Evolutionary conservation across 2,888 invertebrate genomes (phyloP).

Genomic region (Antheraea yamamai): DNA sequence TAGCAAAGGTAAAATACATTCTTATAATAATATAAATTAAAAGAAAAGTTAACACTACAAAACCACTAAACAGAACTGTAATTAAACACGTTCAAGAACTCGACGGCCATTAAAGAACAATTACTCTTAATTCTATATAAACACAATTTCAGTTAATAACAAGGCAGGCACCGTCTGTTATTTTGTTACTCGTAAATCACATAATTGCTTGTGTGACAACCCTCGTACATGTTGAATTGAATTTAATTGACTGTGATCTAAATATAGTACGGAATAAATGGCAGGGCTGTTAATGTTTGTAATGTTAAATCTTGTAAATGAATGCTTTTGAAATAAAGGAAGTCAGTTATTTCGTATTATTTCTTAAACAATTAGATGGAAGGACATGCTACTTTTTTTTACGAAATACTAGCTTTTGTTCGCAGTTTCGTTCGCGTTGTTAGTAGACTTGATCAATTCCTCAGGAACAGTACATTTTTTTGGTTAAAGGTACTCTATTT

Average conservation of each 20-base stretch:
- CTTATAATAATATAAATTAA: neutral
- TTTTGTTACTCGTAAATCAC: constrained; percentile 61
- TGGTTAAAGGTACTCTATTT: too few relatives aligned
- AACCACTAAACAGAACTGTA: constrained; percentile 34
- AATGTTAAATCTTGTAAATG: constrained; percentile 9
- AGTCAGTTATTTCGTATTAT: neutral
- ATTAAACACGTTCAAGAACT: constrained; percentile 45
- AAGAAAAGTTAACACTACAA: constrained; percentile 33
- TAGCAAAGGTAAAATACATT: neutral
- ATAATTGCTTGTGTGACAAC: constrained; percentile 71
- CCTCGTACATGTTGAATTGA: constrained; percentile 65
- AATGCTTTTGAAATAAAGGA: neutral
- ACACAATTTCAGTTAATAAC: constrained; percentile 57
- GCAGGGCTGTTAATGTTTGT: constrained; percentile 14
- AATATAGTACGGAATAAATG: constrained; percentile 55
- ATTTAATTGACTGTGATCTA: constrained; percentile 72
- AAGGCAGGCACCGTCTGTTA: constrained; percentile 35
- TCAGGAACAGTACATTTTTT: too few relatives aligned
- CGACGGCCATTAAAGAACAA: constrained; percentile 55
- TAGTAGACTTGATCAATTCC: too few relatives aligned
- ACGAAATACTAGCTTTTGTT: neutral
- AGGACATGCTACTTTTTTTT: too few relatives aligned
- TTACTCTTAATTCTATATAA: constrained; percentile 64
- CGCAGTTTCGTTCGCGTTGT: too few relatives aligned
- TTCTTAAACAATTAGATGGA: neutral